Evolutionary conservation across 1,140 invertebrate species (phyloP).

Genomic region (Ooceraea biroi): DNA sequence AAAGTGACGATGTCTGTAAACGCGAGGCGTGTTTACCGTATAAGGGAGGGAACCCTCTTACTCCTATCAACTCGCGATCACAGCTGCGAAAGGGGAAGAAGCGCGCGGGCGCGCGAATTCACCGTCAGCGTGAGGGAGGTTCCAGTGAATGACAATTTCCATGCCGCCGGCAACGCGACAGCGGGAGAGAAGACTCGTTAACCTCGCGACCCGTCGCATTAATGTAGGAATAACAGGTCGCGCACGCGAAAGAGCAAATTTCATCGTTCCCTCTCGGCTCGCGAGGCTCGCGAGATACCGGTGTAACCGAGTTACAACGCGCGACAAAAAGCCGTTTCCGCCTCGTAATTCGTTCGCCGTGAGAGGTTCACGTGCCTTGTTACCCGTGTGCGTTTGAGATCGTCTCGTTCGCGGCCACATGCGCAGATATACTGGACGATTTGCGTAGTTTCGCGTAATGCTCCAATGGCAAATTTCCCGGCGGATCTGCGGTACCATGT

Average conservation of each 20-base stretch:
- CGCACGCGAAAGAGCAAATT: slow-evolving; percentile 30
- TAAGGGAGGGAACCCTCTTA: slow-evolving; percentile 54
- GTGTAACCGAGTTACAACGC: slow-evolving; percentile 28
- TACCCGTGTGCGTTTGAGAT: slow-evolving; percentile 14
- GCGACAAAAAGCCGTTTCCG: slow-evolving; percentile 44
- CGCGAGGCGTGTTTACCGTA: slow-evolving; percentile 46
- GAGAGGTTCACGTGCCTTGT: slow-evolving; percentile 37
- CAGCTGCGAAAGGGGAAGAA: not conserved
- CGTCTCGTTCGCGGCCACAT: not conserved
- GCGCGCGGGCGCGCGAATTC: not conserved
- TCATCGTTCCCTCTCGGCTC: not conserved
- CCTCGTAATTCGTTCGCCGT: slow-evolving; percentile 19
- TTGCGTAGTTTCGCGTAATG: not conserved
- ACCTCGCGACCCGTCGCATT: slow-evolving; percentile 21
- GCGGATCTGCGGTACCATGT: not conserved
- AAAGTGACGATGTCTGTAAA: slow-evolving; percentile 78
- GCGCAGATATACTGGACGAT: not conserved
- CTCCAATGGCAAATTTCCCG: not conserved
- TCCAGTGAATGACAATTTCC: slow-evolving; percentile 55
- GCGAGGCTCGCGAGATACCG: slow-evolving; percentile 13
- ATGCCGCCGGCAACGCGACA: not conserved
- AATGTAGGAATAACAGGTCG: slow-evolving; percentile 49
- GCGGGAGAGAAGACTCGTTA: slow-evolving; percentile 52
- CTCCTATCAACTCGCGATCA: slow-evolving; percentile 60
- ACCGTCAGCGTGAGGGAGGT: not conserved